phyloP scores from a whole-genome alignment of 2,888 invertebrate genomes.

The Hypolimnas misippus region DNA sequence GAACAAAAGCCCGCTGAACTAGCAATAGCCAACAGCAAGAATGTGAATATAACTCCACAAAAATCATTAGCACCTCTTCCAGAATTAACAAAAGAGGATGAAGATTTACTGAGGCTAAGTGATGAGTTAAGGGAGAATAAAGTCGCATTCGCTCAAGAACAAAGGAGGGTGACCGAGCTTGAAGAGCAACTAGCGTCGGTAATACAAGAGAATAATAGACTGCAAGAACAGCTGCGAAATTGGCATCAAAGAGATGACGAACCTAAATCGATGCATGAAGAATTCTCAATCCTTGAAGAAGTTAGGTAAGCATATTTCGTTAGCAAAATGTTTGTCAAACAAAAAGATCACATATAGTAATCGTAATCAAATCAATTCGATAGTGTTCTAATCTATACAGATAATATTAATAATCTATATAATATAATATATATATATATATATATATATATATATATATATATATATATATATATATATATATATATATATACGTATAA shows the following conservation, averaged over 20 bases:
- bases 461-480: too few species aligned
- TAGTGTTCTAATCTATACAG: too few species aligned
- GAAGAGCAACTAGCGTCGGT: constrained; percentile 90
- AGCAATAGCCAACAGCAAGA: constrained; percentile 50
- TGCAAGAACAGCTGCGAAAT: constrained; percentile 88
- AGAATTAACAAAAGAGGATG: constrained; percentile 80
- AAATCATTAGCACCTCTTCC: constrained; percentile 71
- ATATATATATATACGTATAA: too few species aligned
- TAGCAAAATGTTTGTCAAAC: background rate
- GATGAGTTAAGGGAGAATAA: constrained; percentile 89
- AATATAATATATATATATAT: too few species aligned
- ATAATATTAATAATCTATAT: too few species aligned
- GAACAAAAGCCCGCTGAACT: constrained; percentile 57
- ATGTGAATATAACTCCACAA: constrained; percentile 60
- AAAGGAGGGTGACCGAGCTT: constrained; percentile 88
- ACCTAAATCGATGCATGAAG: constrained; percentile 92
- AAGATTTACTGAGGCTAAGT: constrained; percentile 84
- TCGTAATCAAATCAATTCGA: too few species aligned
- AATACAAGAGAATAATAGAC: constrained; percentile 87
- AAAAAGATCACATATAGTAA: too few species aligned
- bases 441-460: too few species aligned
- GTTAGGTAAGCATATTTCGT: constrained; percentile 85
- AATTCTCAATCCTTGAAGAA: constrained; percentile 92
- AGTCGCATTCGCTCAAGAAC: constrained; percentile 87
- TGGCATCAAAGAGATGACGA: constrained; percentile 88